A percentile compares a stretch with the other conserved stretches of the same genome.
phyloP scores from a whole-genome alignment of 2,797 vertebrate species.

The Amazonetta brasiliensis region DNA sequence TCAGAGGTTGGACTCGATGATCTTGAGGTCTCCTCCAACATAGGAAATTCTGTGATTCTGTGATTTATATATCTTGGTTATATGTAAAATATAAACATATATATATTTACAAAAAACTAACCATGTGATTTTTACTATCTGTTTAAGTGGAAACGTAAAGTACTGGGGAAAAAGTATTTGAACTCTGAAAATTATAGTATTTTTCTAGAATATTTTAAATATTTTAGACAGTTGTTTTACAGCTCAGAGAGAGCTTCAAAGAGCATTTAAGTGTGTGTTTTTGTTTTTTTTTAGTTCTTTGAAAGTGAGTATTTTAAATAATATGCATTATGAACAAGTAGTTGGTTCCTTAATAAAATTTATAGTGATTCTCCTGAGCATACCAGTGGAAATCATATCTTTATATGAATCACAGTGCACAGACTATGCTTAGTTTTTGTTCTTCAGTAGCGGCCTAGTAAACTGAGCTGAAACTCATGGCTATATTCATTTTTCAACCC shows the following conservation, averaged over 20 bases:
- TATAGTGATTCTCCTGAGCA: neutral
- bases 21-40: too few relatives aligned
- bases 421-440: neutral
- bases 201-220: neutral
- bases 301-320: neutral
- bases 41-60: too few relatives aligned
- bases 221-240: neutral
- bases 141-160: neutral
- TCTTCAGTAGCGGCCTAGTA: neutral
- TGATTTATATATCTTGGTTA: too few relatives aligned
- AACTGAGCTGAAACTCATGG: neutral
- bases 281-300: neutral
- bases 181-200: neutral
- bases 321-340: neutral
- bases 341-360: neutral
- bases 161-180: neutral
- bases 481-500: neutral
- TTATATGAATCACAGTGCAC: neutral
- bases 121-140: neutral
- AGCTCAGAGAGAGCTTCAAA: neutral
- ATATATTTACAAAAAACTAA: neutral
- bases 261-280: neutral
- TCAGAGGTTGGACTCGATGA: too few relatives aligned
- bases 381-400: neutral
- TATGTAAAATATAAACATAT: too few relatives aligned